phyloP scores from a whole-genome alignment of 1,140 invertebrate species.

The Euura lappo region DNA sequence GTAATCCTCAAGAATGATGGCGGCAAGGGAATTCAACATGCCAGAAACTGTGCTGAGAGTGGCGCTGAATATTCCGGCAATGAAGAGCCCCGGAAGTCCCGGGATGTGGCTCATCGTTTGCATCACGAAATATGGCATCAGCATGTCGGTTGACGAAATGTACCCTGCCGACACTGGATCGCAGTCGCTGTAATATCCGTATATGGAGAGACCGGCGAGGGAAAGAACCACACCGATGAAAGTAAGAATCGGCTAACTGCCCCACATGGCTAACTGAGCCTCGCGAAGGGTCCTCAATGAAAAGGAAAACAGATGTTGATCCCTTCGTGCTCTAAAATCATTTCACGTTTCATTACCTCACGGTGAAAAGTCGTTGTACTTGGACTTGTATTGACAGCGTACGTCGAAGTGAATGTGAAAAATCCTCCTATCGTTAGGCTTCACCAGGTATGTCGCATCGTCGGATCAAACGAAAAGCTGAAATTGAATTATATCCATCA shows the following conservation, averaged over 20 bases:
- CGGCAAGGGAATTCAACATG: constrained; percentile 79
- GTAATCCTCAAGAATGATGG: constrained; percentile 83
- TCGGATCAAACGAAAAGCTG: constrained; percentile 69
- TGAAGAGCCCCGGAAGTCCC: constrained; percentile 77
- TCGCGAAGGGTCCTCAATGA: constrained; percentile 70
- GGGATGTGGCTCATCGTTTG: constrained; percentile 68
- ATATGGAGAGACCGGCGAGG: constrained; percentile 77
- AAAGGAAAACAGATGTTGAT: constrained; percentile 57
- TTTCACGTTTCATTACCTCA: not conserved
- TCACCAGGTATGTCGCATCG: constrained; percentile 73
- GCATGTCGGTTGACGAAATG: constrained; percentile 50
- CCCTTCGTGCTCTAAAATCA: too few species aligned
- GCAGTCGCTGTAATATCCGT: constrained; percentile 72
- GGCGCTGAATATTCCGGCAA: constrained; percentile 78
- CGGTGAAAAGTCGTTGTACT: not conserved
- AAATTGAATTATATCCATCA: too few species aligned
- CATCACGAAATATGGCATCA: constrained; percentile 77
- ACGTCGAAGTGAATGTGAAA: constrained; percentile 77
- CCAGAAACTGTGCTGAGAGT: constrained; percentile 82
- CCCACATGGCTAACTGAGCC: constrained; percentile 68
- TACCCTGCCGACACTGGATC: constrained; percentile 67
- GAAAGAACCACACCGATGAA: constrained; percentile 69
- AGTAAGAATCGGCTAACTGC: constrained; percentile 69
- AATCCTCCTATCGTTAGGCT: constrained; percentile 73
- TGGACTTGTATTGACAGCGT: constrained; percentile 77